A percentile compares a stretch with the other conserved stretches of the same genome.
Evolutionary conservation across 2,888 invertebrate genomes (phyloP).

Genomic region (Euproctis similis): DNA sequence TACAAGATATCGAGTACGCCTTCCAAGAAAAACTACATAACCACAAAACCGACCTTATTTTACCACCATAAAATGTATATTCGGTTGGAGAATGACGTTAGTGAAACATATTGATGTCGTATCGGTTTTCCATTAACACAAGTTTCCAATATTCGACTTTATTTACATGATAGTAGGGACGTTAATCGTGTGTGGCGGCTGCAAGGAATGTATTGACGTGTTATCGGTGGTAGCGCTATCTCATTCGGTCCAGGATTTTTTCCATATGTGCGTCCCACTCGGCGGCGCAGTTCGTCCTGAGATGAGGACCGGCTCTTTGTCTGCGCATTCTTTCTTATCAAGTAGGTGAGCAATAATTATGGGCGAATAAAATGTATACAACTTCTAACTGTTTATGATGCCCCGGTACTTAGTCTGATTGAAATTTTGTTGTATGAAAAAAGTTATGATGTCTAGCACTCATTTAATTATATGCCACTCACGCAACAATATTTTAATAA

Average conservation of each 20-base stretch:
- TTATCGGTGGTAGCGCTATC: constrained; percentile 68
- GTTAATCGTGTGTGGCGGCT: constrained; percentile 38
- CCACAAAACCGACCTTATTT: constrained; percentile 42
- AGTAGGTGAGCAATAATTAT: constrained; percentile 48
- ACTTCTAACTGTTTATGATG: constrained; percentile 36
- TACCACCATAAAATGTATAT: constrained; percentile 28
- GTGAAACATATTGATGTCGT: constrained; percentile 74
- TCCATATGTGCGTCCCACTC: constrained; percentile 62
- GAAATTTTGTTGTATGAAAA: constrained; percentile 28
- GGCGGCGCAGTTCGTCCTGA: constrained; percentile 56
- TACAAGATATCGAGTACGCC: constrained; percentile 73
- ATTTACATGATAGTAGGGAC: constrained; percentile 24
- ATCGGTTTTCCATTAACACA: constrained; percentile 71
- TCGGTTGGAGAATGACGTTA: constrained; percentile 32
- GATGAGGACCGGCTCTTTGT: constrained; percentile 65
- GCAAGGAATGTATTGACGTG: constrained; percentile 74
- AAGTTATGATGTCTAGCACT: no score
- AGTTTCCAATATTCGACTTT: constrained; percentile 37
- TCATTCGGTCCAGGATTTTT: constrained; percentile 48
- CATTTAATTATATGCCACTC: no score
- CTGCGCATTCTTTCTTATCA: constrained; percentile 70
- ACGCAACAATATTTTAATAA: no score
- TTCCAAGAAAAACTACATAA: constrained; percentile 50
- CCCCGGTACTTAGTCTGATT: constrained; percentile 44
- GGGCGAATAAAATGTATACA: constrained; percentile 47